phyloP scores from a whole-genome alignment of 2,797 vertebrate genomes.

The Cossypha heuglini region DNA sequence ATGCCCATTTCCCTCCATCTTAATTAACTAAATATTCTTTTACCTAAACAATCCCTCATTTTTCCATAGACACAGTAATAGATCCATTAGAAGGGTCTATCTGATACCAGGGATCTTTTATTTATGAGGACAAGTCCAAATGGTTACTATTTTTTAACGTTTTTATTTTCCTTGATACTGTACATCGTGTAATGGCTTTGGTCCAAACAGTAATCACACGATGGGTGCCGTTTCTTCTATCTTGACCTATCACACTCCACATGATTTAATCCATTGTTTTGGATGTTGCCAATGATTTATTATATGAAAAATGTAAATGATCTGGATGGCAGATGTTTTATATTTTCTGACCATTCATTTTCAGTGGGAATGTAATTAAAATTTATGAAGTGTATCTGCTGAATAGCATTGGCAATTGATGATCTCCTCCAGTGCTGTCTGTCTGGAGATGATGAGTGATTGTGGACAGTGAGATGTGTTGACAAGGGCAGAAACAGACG shows the following conservation, averaged over 20 bases:
- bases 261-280: constrained; percentile 80
- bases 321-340: constrained; percentile 97
- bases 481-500: constrained; percentile 90
- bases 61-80: constrained; percentile 58
- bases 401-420: constrained; percentile 95
- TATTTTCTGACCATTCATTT: constrained; percentile 99
- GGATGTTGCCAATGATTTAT: constrained; percentile 89
- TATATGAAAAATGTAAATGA: constrained; percentile 90
- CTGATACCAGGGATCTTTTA: constrained; percentile 29
- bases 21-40: constrained; percentile 71
- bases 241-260: constrained; percentile 76
- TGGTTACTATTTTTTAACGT: constrained; percentile 31
- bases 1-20: constrained; percentile 56
- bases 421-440: constrained; percentile 90
- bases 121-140: constrained; percentile 52
- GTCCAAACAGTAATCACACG: constrained; percentile 51
- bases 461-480: constrained; percentile 86
- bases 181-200: constrained; percentile 30
- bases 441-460: constrained; percentile 90
- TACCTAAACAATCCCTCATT: constrained; percentile 67
- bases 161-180: constrained; percentile 39
- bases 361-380: constrained; percentile 93
- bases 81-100: constrained; percentile 61
- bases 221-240: constrained; percentile 68
- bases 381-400: constrained; percentile 99